phyloP scores from a whole-genome alignment of 2,113 vertebrate species.

The Candoia aspera region DNA sequence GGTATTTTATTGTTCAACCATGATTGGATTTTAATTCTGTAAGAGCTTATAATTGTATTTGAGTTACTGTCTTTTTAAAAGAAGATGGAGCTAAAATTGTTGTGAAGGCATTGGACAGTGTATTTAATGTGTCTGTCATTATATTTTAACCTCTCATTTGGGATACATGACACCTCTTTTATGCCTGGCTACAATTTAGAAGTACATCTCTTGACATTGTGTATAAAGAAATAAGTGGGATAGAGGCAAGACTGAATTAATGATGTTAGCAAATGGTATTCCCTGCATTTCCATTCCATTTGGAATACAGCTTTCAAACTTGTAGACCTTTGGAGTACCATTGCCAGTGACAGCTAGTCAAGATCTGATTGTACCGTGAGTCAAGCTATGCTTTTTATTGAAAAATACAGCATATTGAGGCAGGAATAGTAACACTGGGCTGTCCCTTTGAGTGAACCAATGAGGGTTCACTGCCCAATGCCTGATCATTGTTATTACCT shows the following conservation, averaged over 20 bases:
- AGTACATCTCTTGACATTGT: conserved; percentile 64
- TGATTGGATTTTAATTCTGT: conserved; percentile 60
- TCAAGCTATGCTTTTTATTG: conserved; percentile 48
- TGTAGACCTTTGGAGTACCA: conserved; percentile 50
- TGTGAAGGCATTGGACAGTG: conserved; percentile 59
- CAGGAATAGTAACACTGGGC: conserved; percentile 20
- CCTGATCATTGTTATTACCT: conserved; percentile 1
- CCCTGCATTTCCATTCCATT: conserved; percentile 69
- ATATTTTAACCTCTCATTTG: conserved; percentile 71
- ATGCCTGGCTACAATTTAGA: conserved; percentile 70
- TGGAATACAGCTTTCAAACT: conserved; percentile 63
- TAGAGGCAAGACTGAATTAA: conserved; percentile 72
- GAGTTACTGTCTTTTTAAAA: conserved; percentile 64
- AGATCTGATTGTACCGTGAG: conserved; percentile 40
- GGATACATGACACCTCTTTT: conserved; percentile 59
- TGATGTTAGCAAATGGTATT: conserved; percentile 85
- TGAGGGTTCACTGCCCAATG: neutral
- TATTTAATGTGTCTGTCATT: conserved; percentile 74
- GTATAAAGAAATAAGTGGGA: conserved; percentile 66
- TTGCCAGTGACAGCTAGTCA: conserved; percentile 60
- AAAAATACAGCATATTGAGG: conserved; percentile 36
- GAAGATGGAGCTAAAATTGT: conserved; percentile 67
- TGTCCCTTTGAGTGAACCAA: conserved; percentile 20
- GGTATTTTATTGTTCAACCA: conserved; percentile 61
- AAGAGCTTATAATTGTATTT: conserved; percentile 66